Conservation (phyloP, 2,888 invertebrate species). For the Harmothoe impar region DNA sequence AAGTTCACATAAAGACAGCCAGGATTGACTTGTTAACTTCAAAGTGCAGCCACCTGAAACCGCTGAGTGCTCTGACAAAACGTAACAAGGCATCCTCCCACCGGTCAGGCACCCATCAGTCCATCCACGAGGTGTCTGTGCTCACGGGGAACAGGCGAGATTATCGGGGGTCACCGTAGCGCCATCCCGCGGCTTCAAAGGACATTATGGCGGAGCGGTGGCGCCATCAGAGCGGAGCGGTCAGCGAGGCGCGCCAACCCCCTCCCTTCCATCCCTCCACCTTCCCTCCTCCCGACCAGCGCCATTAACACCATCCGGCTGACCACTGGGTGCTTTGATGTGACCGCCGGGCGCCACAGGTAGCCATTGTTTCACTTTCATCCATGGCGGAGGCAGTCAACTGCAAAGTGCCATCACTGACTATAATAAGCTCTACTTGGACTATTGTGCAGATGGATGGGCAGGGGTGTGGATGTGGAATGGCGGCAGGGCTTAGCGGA, state of each 20-base stretch:
- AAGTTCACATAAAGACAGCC: background rate
- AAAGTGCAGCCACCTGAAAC: background rate
- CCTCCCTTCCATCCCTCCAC: background rate
- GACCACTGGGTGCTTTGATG: background rate
- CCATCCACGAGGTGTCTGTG: background rate
- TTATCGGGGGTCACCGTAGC: constrained; percentile 25
- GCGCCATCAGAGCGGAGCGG: background rate
- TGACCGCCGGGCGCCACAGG: background rate
- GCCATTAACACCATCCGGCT: background rate
- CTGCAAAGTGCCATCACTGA: constrained; percentile 46
- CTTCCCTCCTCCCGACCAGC: constrained; percentile 6
- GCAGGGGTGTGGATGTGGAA: background rate
- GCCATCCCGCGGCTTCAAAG: constrained; percentile 30
- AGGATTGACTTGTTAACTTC: constrained; percentile 30
- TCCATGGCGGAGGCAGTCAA: constrained; percentile 44
- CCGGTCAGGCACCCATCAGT: constrained; percentile 10
- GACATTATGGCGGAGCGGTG: background rate
- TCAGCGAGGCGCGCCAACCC: background rate
- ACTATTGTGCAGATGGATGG: background rate
- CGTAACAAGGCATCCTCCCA: background rate
- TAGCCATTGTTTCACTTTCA: constrained; percentile 59
- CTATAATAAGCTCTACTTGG: background rate
- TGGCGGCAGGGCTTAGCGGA: background rate
- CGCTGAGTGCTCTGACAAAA: background rate
- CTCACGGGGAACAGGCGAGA: background rate